Evolutionary conservation across 1,140 invertebrate genomes (phyloP), one percentile per base, ranked within the genome.

Genomic region (Copidosoma floridanum): DNA sequence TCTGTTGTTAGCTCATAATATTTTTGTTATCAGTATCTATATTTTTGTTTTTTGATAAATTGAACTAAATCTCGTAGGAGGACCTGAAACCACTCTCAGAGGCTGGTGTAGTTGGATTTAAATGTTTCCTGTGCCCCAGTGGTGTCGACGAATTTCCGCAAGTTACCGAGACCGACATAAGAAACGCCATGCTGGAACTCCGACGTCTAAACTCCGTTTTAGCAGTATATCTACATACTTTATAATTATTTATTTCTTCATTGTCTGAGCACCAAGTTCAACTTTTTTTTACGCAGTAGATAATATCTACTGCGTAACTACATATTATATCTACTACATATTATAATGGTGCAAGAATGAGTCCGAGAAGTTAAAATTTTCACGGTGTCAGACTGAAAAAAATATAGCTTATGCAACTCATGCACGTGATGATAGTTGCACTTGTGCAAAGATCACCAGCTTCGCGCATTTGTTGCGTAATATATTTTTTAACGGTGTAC

Each of bases 41-140:
- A 16, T 6, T 27, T 50, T 18, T 14, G 18, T 16, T 16, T 20
- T 27, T 20, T 2, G 20, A 48, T 27, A 3, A 48, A 26, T 27
- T 26, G n/a, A n/a, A n/a, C n/a, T n/a, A n/a, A n/a, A n/a, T 65
- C 63, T 63, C 68, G 21, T 66, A 86, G 87, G 75, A 82, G 67
- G 84, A 88, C 20, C 69, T 90, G 27, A 69, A 72, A 43, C 74
- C 82, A 26, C 74, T 90, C 61, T 74, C 89, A 10, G 74, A 82
- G 1, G 84, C 82, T 40, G 89, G 88, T 16, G 86, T 90, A 0
- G 83, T 87, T 7, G 89, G 89, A 4, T 88, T 91, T 55, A 89
- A 90, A 75, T 89, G 88, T 71, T 89, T 89, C 56, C 74, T 91
- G 4, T 85, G 84, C 65, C 83, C 86, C 3, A 86, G 85, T 53